Base-by-base conservation (phyloP, 2,888 invertebrate species). In the Torymus aiolomorphi region DNA sequence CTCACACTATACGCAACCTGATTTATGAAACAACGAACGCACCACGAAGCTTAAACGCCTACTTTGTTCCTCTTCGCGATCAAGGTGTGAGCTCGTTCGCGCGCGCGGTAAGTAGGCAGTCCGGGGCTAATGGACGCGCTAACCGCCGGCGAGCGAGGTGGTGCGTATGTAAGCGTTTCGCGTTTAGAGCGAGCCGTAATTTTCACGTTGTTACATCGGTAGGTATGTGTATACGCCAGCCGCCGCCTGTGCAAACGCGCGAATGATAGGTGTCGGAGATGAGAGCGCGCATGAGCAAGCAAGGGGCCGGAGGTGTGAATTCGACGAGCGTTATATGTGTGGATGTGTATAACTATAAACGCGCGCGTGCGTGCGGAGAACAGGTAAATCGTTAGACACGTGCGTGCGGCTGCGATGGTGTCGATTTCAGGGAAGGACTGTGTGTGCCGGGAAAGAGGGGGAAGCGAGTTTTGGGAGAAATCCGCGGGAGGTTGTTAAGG, bases 151-250 rank as follows among this genome's bases (percentile, higher is more conserved):
- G 16, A 3, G 57, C 10, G 62, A 56, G 54, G 67, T 63, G 76
- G 70, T 76, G 12, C 24, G n/a, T 49, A n/a, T 84, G 83, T 82
- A 80, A 82, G 83, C 80, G 78, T 52, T 57, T 70, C 63, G 56
- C 13, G 51, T 42, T 42, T 42, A 42, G 42, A 42, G 8, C 83
- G 75, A 80, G 84, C 84, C 82, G 81, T 87, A 89, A 89, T 89
- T 89, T 89, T 88, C 88, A 88, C 89, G 85, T 88, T 88, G 87
- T 89, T 87, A 85, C 84, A 83, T 85, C 85, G 4, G 16, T 42
- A 42, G 31, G 8, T 42, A 42, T 42, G 8, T 42, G 8, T 10
- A 42, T 10, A 8, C 8, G 5, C 31, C 31, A 31, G 31, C 31
- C 31, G 31, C 31, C 85, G 84, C 84, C 85, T 84, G 87, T 86